phyloP scores from a whole-genome alignment of 2,888 invertebrate genomes.

The Drosophila hamatofila region DNA sequence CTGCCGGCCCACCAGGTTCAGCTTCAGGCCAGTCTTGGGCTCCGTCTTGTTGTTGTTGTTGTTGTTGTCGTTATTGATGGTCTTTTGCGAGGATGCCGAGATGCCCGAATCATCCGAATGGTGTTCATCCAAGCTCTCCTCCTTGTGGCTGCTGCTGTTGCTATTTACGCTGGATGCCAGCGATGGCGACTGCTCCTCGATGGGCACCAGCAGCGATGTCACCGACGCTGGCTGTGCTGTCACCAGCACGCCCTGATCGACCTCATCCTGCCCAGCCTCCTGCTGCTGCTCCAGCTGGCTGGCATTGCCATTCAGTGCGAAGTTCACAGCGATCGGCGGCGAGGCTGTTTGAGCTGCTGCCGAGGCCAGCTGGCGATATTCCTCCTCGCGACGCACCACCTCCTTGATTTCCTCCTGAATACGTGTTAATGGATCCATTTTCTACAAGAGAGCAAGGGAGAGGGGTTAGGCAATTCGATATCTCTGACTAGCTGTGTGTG shows the following conservation, averaged over 20 bases:
- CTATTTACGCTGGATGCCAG: conserved; percentile 82
- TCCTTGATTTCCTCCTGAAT: conserved; percentile 96
- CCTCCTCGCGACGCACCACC: conserved; percentile 93
- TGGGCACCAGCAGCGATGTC: conserved; percentile 59
- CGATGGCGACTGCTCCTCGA: conserved; percentile 77
- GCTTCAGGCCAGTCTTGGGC: conserved; percentile 43
- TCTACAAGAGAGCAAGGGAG: conserved; percentile 86
- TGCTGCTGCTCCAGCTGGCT: conserved; percentile 31
- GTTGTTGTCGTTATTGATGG: conserved; percentile 13
- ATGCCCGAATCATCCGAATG: conserved; percentile 85
- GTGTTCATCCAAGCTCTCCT: conserved; percentile 82
- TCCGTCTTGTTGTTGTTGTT: conserved; percentile 37
- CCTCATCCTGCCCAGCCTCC: conserved; percentile 13
- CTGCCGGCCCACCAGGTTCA: conserved; percentile 58
- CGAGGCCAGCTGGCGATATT: conserved; percentile 87
- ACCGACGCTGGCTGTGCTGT: conserved; percentile 63
- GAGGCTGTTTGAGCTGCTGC: conserved; percentile 36
- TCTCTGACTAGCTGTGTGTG: not conserved
- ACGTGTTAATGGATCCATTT: conserved; percentile 91
- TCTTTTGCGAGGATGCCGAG: conserved; percentile 84
- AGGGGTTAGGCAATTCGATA: conserved; percentile 21
- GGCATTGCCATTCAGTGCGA: conserved; percentile 36
- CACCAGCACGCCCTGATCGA: conserved; percentile 45
- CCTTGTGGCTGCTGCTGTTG: conserved; percentile 77
- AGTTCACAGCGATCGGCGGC: conserved; percentile 32